Conservation (phyloP, 2,888 invertebrate genomes). For the Chloromyia formosa region DNA sequence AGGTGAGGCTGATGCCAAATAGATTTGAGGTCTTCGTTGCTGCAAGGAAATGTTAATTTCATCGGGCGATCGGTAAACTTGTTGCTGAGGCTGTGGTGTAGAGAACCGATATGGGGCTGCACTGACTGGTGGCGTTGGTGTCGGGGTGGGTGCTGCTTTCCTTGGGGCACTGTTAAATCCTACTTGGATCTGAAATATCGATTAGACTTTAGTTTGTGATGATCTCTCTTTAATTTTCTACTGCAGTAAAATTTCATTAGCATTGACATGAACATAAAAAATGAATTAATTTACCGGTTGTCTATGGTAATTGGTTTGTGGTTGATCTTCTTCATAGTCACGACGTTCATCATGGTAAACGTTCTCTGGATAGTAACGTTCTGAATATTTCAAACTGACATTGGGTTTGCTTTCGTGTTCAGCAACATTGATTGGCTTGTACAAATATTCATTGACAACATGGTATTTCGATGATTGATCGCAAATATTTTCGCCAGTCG, state of each 20-base stretch:
- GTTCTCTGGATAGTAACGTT: constrained; percentile 83
- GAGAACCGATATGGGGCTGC: constrained; percentile 61
- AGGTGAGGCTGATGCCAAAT: constrained; percentile 63
- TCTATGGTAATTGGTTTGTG: constrained; percentile 59
- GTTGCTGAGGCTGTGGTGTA: constrained; percentile 66
- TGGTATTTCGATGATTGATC: constrained; percentile 88
- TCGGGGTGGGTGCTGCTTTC: constrained; percentile 60
- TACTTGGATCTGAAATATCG: constrained; percentile 58
- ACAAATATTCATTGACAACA: constrained; percentile 91
- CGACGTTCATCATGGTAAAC: constrained; percentile 73
- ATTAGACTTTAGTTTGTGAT: neutral
- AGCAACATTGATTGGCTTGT: constrained; percentile 85
- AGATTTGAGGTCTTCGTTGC: constrained; percentile 74
- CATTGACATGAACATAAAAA: neutral
- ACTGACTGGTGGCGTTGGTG: constrained; percentile 54
- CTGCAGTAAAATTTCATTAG: too few species aligned
- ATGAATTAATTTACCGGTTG: constrained; percentile 54
- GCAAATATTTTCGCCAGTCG: constrained; percentile 87
- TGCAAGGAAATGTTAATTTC: constrained; percentile 87
- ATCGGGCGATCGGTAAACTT: constrained; percentile 85
- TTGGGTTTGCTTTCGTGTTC: constrained; percentile 84
- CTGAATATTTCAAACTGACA: constrained; percentile 80
- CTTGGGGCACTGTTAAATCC: constrained; percentile 57
- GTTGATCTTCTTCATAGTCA: constrained; percentile 60
- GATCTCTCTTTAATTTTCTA: too few species aligned